These are phyloP conservation scores for Aleiodes alternator DNA, from an alignment of 2,888 invertebrate species.

Conservation along the genomic window DNA sequence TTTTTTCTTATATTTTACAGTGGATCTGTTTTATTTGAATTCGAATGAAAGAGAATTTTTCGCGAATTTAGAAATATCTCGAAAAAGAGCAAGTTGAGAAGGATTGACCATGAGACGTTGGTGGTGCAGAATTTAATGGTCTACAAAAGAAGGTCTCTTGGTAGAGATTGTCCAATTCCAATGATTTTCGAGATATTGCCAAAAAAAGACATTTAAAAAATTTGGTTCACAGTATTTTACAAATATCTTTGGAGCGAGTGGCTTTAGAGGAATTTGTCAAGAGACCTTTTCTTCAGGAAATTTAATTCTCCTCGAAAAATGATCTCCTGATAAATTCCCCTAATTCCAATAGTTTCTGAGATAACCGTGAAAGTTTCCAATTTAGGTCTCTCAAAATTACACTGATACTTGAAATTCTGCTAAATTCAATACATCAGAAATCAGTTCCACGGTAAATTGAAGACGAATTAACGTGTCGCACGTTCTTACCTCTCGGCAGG, in stretches of 20 bases:
- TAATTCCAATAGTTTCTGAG: too few species aligned
- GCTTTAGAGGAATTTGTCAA: too few species aligned
- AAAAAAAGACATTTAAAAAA: background rate
- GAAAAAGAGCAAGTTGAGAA: too few species aligned
- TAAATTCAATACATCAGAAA: constrained; percentile 44
- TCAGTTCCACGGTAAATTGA: constrained; percentile 62
- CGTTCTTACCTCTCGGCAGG: constrained; percentile 72
- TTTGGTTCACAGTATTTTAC: background rate
- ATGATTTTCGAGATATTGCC: too few species aligned
- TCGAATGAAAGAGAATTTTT: background rate
- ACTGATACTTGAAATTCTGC: background rate
- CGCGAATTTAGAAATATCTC: too few species aligned
- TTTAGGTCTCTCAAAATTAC: background rate
- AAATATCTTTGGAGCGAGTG: background rate
- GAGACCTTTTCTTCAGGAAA: too few species aligned
- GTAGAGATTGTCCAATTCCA: too few species aligned
- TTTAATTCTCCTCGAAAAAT: too few species aligned
- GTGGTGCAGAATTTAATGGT: too few species aligned
- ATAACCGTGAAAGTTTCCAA: background rate
- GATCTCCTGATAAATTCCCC: too few species aligned
- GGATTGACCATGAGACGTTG: too few species aligned
- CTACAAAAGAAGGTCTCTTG: too few species aligned
- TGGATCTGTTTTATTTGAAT: constrained; percentile 52
- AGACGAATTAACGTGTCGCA: constrained; percentile 54
- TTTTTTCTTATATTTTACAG: constrained; percentile 58